Conservation (phyloP, 2,888 invertebrate species). For the Apamea sordens region DNA sequence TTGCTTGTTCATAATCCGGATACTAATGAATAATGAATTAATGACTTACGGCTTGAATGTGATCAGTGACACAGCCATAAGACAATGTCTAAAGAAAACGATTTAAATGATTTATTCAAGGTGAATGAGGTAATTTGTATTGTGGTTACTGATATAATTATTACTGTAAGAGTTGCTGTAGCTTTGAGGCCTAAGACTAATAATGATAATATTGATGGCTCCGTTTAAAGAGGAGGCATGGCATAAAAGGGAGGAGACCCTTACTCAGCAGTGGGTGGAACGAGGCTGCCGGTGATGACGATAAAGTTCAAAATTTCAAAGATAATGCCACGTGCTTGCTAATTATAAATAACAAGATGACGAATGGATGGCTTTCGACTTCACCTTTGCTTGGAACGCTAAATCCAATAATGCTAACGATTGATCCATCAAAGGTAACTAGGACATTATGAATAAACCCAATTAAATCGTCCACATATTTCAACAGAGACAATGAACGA, state of each 20-base stretch:
- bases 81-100: constrained; percentile 65
- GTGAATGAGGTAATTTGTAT: constrained; percentile 70
- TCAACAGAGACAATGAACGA: not conserved
- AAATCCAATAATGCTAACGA: not conserved
- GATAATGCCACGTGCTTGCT: not conserved
- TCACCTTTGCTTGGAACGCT: not conserved
- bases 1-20: constrained; percentile 21
- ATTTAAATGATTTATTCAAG: constrained; percentile 73
- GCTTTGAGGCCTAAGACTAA: not conserved
- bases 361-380: not conserved
- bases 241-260: too few relatives aligned
- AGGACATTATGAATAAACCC: not conserved
- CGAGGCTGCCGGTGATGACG: too few relatives aligned
- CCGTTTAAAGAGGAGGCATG: too few relatives aligned
- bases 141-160: constrained; percentile 66
- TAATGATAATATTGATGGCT: not conserved
- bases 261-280: too few relatives aligned
- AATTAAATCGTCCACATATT: not conserved
- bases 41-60: constrained; percentile 53
- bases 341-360: not conserved
- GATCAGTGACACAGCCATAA: constrained; percentile 60
- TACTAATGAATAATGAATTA: constrained; percentile 30
- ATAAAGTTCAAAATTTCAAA: too few relatives aligned
- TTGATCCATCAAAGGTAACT: constrained; percentile 4
- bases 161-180: constrained; percentile 33